Percentiles rank a stretch among this genome's conserved stretches.
Evolutionary conservation across 2,888 invertebrate genomes (phyloP).

Genomic region (Trissolcus brochymenae): DNA sequence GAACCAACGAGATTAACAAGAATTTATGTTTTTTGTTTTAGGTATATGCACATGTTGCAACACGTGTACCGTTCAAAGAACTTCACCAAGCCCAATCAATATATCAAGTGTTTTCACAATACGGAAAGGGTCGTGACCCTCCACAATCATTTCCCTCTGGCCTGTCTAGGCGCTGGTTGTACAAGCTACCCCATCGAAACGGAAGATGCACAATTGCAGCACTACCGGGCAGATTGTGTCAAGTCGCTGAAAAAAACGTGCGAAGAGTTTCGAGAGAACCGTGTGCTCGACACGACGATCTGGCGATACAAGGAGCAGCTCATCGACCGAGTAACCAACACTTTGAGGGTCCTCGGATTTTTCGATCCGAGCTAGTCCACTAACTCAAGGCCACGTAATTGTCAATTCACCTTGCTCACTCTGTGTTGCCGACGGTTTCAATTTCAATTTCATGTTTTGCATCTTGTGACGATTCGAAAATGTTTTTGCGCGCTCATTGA

Average conservation of each 20-base stretch:
- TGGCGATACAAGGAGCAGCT: constrained; percentile 91
- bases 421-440: too few species aligned
- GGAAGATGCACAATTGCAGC: constrained; percentile 91
- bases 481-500: too few species aligned
- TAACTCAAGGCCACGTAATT: too few species aligned
- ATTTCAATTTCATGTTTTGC: too few species aligned
- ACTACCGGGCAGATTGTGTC: constrained; percentile 95
- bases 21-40: constrained; percentile 60
- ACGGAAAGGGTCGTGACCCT: constrained; percentile 91
- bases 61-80: constrained; percentile 93
- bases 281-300: constrained; percentile 89
- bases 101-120: constrained; percentile 96
- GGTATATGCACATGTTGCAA: constrained; percentile 94
- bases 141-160: constrained; percentile 95
- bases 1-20: too few species aligned
- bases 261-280: constrained; percentile 87
- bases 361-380: constrained; percentile 76
- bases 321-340: constrained; percentile 82
- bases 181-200: constrained; percentile 91
- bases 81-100: constrained; percentile 94
- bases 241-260: constrained; percentile 90
- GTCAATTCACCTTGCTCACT: too few species aligned
- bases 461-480: too few species aligned
- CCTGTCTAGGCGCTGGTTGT: constrained; percentile 88
- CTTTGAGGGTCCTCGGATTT: constrained; percentile 85